Evolutionary conservation across 2,888 invertebrate species (phyloP), one percentile per base, ranked within the genome.

Genomic region (Papilio gigon): DNA sequence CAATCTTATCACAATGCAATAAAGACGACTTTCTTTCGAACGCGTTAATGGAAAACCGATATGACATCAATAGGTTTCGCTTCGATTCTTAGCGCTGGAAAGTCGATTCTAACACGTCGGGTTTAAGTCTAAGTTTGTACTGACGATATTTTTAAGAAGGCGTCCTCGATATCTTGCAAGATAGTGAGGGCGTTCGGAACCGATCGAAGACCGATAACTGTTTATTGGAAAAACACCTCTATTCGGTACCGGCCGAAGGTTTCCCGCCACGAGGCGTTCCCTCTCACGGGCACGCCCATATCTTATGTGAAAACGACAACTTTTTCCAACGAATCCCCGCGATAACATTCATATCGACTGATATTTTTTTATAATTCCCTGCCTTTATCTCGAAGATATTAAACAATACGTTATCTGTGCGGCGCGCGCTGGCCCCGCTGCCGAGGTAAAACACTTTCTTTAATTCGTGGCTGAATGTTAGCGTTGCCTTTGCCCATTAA

Each of bases 31-130:
- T 81, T 87, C 73, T 75, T 71, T 73, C 74, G 78, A 44, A 70
- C 17, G 62, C 44, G 60, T 77, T 90, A 92, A 92, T 92, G 92
- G 92, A 92, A 91, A 92, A 92, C 92, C 92, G 88, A 92, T 92
- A 92, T 80, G 85, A 84, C 92, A 90, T 92, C 91, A 92, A 92
- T 92, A 92, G 87, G 87, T 91, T 91, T 89, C 83, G 89, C 87
- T 80, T 79, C 79, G 75, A 72, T 73, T 70, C 72, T 71, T 72
- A 71, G 64, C 80, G 77, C 76, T 75, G 76, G 75, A 88, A 77
- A 81, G 76, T 75, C 73, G 72, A 76, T 82, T 81, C 78, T 87
- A 80, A 62, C 0, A 0, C 0, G 1, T 33, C 42, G 71, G 22
- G 70, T 76, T 88, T 90, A 80, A 83, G 88, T 82, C 73, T 73